Evolutionary conservation across 37 sponge, comb jelly and placozoan species (phyloP), one percentile per base, ranked within the genome.

Genomic region (Beroe ovata): DNA sequence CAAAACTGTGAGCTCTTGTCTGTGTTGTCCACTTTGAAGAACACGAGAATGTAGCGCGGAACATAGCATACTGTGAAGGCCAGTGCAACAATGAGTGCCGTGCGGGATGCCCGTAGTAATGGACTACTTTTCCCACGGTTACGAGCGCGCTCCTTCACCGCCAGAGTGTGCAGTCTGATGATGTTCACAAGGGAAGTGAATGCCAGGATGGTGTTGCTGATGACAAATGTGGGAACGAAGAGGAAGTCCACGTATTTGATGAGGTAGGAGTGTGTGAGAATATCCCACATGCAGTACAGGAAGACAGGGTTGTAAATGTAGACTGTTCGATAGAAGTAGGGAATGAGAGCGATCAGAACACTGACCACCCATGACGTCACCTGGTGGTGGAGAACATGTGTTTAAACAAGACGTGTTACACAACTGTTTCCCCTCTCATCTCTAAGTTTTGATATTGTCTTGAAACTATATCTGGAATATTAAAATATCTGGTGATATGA

Each of bases 211-310:
- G 84, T 54, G 84, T 77, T 77, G 84, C 36, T 32, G 41, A 77
- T 77, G 18, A 77, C 54, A 36, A 77, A 77, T n/a, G 84, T 77
- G 14, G 84, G 84, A 0, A 77, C 42, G 54, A 77, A 77, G 22
- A 77, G 42, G 54, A 77, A 42, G 28, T 77, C 84, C n/a, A 77
- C 84, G 84, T 77, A 77, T 16, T 42, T 77, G 38, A 77, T 14
- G 84, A 77, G 84, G 84, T 21, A 23, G 23, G 84, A 35, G 23
- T 39, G 42, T 42, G 26, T 77, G 8, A 77, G 25, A 3, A 77
- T 77, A 54, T 77, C 84, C 84, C 84, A 77, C 84, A 77, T 77
- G 28, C 84, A 77, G 84, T 77, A 77, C 16, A 77, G 26, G 28
- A 77, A 77, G 28, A 77, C 54, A 26, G 42, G 42, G 84, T 36